Base-by-base conservation (phyloP, 2,888 invertebrate species). In the Magallana nippona region DNA sequence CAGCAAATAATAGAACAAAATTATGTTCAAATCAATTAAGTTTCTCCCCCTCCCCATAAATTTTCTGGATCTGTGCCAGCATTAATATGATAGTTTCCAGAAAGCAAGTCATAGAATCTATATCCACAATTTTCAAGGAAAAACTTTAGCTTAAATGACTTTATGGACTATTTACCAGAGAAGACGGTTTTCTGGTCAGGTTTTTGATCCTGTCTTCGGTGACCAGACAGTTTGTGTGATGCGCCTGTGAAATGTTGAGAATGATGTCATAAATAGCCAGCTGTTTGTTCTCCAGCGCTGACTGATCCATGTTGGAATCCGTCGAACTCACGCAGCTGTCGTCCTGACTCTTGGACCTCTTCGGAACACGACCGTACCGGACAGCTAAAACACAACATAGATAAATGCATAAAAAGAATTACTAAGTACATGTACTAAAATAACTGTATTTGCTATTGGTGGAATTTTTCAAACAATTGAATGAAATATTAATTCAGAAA, bases 291-390 rank as follows among this genome's bases (percentile, higher is more conserved):
- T 94, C 92, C 79, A 92, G 82, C 19, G 90, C 90, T 32, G 88
- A 88, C 87, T 91, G 92, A 63, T 92, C 92, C 55, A 90, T 87
- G 32, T 88, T 89, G 10, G 90, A 89, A 79, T 91, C 92, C n/a
- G 92, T 91, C 11, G 93, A 92, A 17, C 89, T 90, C 78, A 93
- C 92, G 77, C 90, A 89, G 78, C 95, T 94, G 86, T 94, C 94
- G 95, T 96, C 96, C 88, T 96, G 96, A 94, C 98, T 98, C 91
- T 98, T 96, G 86, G 98, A 96, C 91, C 98, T 96, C 95, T 98
- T 99, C 88, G 99, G 98, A 91, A 98, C 98, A 89, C 98, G 96
- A 89, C 99, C 98, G 96, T 99, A 99, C 94, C 98, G 96, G 88
- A 98, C 98, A 93, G 98, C 93, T 93, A 86, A 88, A 57, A 71